Conservation (phyloP, 2,888 invertebrate genomes). For the Lordiphosa fenestrarum region DNA sequence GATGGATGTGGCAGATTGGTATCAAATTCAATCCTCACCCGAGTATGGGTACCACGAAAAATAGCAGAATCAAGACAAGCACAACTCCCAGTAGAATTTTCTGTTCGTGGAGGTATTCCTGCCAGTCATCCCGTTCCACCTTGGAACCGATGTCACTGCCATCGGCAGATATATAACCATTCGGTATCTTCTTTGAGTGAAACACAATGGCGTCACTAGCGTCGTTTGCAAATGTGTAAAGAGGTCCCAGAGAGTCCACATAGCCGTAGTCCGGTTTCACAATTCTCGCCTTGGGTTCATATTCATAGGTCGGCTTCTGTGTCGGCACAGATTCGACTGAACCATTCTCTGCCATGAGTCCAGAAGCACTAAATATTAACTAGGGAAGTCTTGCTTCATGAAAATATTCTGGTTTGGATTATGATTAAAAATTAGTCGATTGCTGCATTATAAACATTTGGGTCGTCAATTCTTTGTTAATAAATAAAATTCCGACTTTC, state of each 20-base stretch:
- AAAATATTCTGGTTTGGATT: no score
- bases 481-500: no score
- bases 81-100: background rate
- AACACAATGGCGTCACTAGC: background rate
- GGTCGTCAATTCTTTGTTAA: no score
- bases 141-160: constrained; percentile 22
- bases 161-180: constrained; percentile 13
- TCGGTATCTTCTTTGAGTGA: constrained; percentile 1
- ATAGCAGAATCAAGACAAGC: background rate
- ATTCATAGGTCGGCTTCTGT: background rate
- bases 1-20: no score
- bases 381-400: no score
- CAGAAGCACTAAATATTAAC: no score
- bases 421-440: no score
- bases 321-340: background rate
- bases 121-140: constrained; percentile 12
- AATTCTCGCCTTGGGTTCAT: background rate
- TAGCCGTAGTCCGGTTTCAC: background rate
- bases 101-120: constrained; percentile 2
- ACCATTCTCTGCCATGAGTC: background rate
- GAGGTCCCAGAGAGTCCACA: background rate
- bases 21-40: constrained; percentile 14
- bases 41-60: constrained; percentile 14
- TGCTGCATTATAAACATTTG: no score
- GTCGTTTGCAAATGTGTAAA: constrained; percentile 3